These are phyloP conservation scores for Urosaurus nigricauda DNA, from an alignment of 2,797 vertebrate genomes.

Conservation along the genomic window DNA sequence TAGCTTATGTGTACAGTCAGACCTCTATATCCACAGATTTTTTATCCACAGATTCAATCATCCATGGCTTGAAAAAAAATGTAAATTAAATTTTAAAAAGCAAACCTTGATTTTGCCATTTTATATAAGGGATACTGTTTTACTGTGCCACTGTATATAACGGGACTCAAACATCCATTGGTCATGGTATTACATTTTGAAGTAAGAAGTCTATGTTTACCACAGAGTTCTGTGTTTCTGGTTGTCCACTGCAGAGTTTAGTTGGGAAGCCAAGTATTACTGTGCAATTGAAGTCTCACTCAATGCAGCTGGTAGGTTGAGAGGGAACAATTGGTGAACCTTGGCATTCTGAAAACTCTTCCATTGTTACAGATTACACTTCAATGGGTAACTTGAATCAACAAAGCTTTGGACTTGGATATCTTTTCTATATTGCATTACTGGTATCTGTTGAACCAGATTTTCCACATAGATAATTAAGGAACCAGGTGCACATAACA, in stretches of 20 bases:
- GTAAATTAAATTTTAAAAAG: too few relatives aligned
- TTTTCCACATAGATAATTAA: not conserved
- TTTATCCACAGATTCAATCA: too few relatives aligned
- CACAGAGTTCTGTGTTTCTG: not conserved
- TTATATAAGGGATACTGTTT: too few relatives aligned
- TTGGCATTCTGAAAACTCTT: not conserved
- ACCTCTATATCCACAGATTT: too few relatives aligned
- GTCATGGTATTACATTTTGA: too few relatives aligned
- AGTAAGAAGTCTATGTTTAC: not conserved
- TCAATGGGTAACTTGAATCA: slow-evolving; percentile 1
- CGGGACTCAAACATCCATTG: too few relatives aligned
- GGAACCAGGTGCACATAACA: not conserved
- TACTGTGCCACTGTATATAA: too few relatives aligned
- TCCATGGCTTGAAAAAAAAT: too few relatives aligned
- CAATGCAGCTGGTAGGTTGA: not conserved
- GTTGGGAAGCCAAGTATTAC: not conserved
- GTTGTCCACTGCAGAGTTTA: not conserved
- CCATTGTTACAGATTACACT: slow-evolving; percentile 10
- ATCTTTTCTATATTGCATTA: not conserved
- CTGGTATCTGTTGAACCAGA: not conserved
- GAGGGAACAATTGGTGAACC: not conserved
- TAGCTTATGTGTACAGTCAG: not conserved
- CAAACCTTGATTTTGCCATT: too few relatives aligned
- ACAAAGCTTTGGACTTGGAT: not conserved
- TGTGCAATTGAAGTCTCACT: not conserved